Evolutionary conservation across 2,113 vertebrate genomes (phyloP), one percentile per base, ranked within the genome.

Genomic region (Natator depressus): DNA sequence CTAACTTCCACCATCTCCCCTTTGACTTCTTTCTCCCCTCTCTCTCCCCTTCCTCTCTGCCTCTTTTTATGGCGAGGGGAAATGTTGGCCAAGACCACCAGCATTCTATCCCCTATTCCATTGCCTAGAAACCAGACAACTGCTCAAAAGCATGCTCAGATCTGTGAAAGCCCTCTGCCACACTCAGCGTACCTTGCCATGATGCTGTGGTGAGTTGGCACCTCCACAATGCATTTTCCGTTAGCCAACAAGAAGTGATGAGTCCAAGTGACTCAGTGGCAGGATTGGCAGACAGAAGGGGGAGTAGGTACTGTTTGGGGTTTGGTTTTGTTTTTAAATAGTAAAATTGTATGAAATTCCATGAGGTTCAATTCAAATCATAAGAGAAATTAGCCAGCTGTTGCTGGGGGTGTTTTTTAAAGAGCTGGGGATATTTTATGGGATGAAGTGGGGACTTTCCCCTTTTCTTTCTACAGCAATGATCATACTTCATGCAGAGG

Each of bases 401-500:
- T 55, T 65, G 80, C 84, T 62, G 87, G 82, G 82, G 85, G 25
- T 55, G 83, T 82, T 51, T 93, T 29, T 82, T 90, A 46, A 89
- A 91, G 84, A 83, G 88, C 19, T 20, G 20, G 88, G 59, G 87
- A n/a, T 76, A 19, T 88, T 89, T 4, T 79, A 69, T 54, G 80
- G 89, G 42, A 2, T 57, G 47, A 82, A 49, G 46, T 31, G 62
- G 80, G 85, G 90, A 88, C 78, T 0, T 0, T 81, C 14, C 17
- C 87, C 72, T 72, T 38, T 19, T 29, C 80, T 38, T 76, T 90
- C 93, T 87, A 90, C 89, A 81, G 82, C 4, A 0, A 55, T 51
- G 80, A 89, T 72, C 89, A 80, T 78, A 25, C 75, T 78, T 47
- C 25, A 27, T 47, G 75, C 75, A 78, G 75, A 27, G 11, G 42